These are phyloP conservation scores for Chrysemys picta DNA, from an alignment of 2,113 vertebrate species.

Conservation along the genomic window DNA sequence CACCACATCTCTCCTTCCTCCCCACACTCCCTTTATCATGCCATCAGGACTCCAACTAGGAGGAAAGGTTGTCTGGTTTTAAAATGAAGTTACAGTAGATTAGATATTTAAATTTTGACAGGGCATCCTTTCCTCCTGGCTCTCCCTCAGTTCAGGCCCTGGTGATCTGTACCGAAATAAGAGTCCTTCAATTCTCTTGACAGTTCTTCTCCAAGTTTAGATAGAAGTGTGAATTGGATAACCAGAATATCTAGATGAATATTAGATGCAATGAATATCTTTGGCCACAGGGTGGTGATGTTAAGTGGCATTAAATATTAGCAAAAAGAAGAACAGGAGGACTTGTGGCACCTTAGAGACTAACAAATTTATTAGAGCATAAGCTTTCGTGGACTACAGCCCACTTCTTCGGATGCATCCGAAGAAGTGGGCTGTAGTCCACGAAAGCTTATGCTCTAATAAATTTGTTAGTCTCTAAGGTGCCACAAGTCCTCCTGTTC, in stretches of 20 bases:
- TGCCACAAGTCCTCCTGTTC: no score
- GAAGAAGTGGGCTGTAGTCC: no score
- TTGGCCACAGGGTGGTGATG: neutral
- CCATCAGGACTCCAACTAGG: neutral
- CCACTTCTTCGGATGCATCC: no score
- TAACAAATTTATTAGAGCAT: no score
- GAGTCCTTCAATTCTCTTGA: neutral
- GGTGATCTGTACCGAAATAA: neutral
- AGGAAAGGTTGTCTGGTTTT: neutral
- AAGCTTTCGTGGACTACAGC: no score
- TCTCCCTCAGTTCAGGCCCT: neutral
- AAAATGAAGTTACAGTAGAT: neutral
- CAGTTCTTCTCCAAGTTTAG: neutral
- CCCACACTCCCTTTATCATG: neutral
- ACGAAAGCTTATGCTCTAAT: no score
- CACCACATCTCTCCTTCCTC: neutral
- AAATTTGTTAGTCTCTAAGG: no score
- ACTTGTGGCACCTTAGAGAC: no score
- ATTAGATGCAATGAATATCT: neutral
- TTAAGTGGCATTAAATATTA: neutral
- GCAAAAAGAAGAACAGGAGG: no score
- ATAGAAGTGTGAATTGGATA: neutral
- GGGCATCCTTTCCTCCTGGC: neutral
- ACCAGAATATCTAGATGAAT: neutral
- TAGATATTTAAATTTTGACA: neutral